A percentile compares a stretch with the other conserved stretches of the same genome.
These are phyloP conservation scores for Ditylenchus dipsaci DNA, from an alignment of 1,140 invertebrate genomes.

Conservation along the genomic window DNA sequence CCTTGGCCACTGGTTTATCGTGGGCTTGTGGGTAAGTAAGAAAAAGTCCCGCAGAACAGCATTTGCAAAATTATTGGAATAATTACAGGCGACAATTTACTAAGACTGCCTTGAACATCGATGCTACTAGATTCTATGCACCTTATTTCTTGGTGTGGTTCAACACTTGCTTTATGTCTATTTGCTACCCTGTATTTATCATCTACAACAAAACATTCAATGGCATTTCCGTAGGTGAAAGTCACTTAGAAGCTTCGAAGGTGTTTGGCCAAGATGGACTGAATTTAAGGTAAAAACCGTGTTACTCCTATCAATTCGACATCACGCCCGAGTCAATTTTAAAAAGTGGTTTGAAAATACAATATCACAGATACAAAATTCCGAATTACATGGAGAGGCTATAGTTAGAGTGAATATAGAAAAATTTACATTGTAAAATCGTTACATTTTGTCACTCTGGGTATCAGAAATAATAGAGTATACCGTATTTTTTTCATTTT, in stretches of 20 bases:
- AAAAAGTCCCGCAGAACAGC: no score
- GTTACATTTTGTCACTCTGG: no score
- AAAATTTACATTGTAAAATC: no score
- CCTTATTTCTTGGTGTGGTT: slow-evolving; percentile 58
- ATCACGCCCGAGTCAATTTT: slow-evolving; percentile 13
- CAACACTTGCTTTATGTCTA: slow-evolving; percentile 49
- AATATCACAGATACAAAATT: no score
- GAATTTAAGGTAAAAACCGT: slow-evolving; percentile 24
- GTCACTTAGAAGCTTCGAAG: slow-evolving; percentile 25
- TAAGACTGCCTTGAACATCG: slow-evolving; percentile 46
- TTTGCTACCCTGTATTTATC: slow-evolving; percentile 55
- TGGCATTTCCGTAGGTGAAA: slow-evolving; percentile 3
- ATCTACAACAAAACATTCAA: slow-evolving; percentile 33
- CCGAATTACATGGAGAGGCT: no score
- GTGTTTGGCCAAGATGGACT: slow-evolving; percentile 22
- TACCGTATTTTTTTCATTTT: no score
- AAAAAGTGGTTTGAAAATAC: no score
- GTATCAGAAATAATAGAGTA: no score
- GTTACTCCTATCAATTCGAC: no score
- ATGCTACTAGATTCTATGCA: slow-evolving; percentile 47
- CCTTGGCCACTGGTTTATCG: neutral
- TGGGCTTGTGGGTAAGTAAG: slow-evolving; percentile 3
- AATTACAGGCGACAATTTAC: slow-evolving; percentile 51
- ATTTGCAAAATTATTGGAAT: slow-evolving; percentile 48
- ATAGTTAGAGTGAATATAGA: slow-evolving; percentile 9